phyloP scores from a whole-genome alignment of 2,797 vertebrate genomes.

The Fistularia commersonii region DNA sequence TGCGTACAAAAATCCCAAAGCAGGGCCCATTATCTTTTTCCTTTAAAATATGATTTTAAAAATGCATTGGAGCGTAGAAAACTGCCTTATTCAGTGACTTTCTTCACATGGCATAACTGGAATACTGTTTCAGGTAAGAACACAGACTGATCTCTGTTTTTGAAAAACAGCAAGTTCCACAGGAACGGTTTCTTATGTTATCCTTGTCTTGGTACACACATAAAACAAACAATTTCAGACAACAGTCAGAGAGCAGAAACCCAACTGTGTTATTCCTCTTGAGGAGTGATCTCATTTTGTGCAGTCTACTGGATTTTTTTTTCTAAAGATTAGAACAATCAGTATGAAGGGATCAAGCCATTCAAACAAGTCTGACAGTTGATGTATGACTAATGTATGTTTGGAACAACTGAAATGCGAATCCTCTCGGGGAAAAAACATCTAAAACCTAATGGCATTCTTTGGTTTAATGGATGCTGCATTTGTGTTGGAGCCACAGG shows the following conservation, averaged over 20 bases:
- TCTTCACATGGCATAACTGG: background rate
- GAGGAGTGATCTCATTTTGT: conserved; percentile 5
- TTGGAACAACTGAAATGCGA: background rate
- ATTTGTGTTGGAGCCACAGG: background rate
- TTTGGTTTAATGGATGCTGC: conserved; percentile 2
- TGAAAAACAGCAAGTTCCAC: background rate
- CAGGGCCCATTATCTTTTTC: too few relatives aligned
- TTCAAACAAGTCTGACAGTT: conserved; percentile 23
- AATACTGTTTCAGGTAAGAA: conserved; percentile 5
- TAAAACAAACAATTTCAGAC: background rate
- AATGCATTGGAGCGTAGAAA: too few relatives aligned
- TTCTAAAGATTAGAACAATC: conserved; percentile 5
- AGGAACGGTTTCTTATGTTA: conserved; percentile 1
- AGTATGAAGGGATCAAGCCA: conserved; percentile 3
- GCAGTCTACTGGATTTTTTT: conserved; percentile 5
- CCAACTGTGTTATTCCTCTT: conserved; percentile 1
- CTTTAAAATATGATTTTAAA: too few relatives aligned
- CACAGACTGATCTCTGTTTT: background rate
- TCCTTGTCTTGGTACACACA: conserved; percentile 2
- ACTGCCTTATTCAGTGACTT: too few relatives aligned
- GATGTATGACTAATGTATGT: conserved; percentile 27
- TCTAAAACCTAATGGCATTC: conserved; percentile 16
- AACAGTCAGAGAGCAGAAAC: conserved; percentile 3
- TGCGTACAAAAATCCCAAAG: too few relatives aligned
- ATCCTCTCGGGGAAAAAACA: conserved; percentile 1